Percentiles rank a stretch among this genome's conserved stretches.
These are phyloP conservation scores for Austrofundulus limnaeus DNA, from an alignment of 2,113 vertebrate species.

Conservation along the genomic window DNA sequence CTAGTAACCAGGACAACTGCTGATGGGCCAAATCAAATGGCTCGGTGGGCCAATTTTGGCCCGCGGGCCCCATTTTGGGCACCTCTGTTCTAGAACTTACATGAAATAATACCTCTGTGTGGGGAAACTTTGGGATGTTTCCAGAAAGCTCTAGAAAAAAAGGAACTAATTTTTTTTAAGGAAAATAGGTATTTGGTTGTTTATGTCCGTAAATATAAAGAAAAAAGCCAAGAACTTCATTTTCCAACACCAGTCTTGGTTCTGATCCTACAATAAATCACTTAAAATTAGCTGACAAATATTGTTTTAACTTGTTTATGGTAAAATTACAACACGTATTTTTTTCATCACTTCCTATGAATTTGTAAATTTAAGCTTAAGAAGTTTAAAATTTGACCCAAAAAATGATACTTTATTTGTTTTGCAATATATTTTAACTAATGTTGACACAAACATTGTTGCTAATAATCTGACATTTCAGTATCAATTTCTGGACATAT, in stretches of 20 bases:
- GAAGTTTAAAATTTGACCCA: too few species aligned
- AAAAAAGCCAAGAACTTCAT: not conserved
- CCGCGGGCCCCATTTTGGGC: too few species aligned
- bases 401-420: not conserved
- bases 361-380: too few species aligned
- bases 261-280: not conserved
- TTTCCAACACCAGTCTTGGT: not conserved
- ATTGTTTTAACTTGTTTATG: not conserved
- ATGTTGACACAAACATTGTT: not conserved
- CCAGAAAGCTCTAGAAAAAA: slow-evolving; percentile 1
- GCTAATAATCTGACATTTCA: not conserved
- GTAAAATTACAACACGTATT: not conserved
- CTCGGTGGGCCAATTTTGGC: too few species aligned
- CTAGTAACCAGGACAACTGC: too few species aligned
- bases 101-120: not conserved
- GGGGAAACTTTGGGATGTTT: not conserved
- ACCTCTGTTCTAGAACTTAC: not conserved
- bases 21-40: too few species aligned
- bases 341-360: not conserved
- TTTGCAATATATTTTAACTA: not conserved
- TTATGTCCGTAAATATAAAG: not conserved
- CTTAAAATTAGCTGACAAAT: not conserved
- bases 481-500: too few species aligned
- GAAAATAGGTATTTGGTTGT: not conserved
- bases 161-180: not conserved